These are phyloP conservation scores for Cochlearius cochlearius DNA, from an alignment of 2,113 vertebrate species.

Conservation along the genomic window DNA sequence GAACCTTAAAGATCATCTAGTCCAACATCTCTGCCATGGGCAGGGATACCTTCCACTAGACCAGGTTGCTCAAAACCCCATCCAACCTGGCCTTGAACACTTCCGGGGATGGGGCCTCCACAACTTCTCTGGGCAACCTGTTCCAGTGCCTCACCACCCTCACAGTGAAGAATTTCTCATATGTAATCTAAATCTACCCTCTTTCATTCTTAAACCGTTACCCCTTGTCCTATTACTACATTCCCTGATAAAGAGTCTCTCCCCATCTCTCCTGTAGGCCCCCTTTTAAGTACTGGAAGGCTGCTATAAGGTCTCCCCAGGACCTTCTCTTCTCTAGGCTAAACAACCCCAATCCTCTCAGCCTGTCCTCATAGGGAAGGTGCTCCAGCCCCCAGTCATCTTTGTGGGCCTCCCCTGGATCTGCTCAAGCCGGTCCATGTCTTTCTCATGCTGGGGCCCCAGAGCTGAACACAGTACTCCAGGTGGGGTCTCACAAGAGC, in stretches of 20 bases:
- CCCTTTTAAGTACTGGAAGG: not conserved
- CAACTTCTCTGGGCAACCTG: not conserved
- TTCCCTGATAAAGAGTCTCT: not conserved
- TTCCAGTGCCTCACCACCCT: not conserved
- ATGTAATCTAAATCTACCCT: not conserved
- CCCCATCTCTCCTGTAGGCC: not conserved
- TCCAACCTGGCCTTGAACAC: not conserved
- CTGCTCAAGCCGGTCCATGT: not conserved
- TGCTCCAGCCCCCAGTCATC: not conserved
- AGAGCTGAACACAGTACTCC: not conserved
- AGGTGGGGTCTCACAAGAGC: not conserved
- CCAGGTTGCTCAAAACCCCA: not conserved
- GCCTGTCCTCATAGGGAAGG: not conserved
- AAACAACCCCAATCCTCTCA: not conserved
- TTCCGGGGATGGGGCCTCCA: not conserved
- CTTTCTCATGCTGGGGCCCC: not conserved
- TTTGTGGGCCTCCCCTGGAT: not conserved
- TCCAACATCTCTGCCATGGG: fast-evolving
- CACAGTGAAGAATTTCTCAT: not conserved
- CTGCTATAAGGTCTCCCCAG: not conserved
- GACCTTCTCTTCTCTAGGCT: not conserved
- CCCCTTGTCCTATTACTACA: not conserved
- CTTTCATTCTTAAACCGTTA: not conserved
- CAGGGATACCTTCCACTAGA: not conserved
- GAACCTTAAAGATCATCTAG: not conserved